Evolutionary conservation across 1,140 invertebrate genomes (phyloP).

Genomic region (Cyclargus thomasi): DNA sequence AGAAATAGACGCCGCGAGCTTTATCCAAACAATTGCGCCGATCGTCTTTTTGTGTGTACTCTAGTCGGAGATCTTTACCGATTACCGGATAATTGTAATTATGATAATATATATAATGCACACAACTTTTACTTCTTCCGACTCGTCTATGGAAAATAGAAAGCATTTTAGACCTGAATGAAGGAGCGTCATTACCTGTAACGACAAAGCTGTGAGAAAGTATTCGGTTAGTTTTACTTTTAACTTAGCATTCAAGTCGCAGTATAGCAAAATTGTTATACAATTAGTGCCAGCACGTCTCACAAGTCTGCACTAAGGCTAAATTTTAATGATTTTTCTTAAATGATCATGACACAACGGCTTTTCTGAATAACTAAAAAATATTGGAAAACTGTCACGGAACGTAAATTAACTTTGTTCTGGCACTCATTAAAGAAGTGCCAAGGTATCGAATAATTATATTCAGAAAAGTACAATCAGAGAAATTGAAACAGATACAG

Average conservation of each 20-base stretch:
- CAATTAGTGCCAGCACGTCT: no score
- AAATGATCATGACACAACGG: no score
- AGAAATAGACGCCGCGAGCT: conserved; percentile 50
- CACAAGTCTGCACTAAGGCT: no score
- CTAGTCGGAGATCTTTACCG: conserved; percentile 45
- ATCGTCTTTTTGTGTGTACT: conserved; percentile 44
- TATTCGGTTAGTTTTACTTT: neutral
- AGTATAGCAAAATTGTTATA: no score
- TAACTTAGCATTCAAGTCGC: neutral
- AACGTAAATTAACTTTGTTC: no score
- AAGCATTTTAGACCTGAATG: conserved; percentile 38
- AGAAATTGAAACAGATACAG: no score
- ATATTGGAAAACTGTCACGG: no score
- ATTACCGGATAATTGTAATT: conserved; percentile 56
- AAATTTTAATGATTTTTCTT: no score
- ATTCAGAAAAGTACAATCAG: no score
- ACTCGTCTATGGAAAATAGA: conserved; percentile 49
- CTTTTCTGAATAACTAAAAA: no score
- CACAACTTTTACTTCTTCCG: conserved; percentile 54
- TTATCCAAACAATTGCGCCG: conserved; percentile 53
- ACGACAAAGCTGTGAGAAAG: neutral
- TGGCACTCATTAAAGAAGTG: no score
- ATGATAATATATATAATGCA: conserved; percentile 63
- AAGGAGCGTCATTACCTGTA: conserved; percentile 12
- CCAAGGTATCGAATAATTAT: no score